Conservation (phyloP, 2,797 vertebrate genomes). For the Chiloscyllium punctatum region DNA sequence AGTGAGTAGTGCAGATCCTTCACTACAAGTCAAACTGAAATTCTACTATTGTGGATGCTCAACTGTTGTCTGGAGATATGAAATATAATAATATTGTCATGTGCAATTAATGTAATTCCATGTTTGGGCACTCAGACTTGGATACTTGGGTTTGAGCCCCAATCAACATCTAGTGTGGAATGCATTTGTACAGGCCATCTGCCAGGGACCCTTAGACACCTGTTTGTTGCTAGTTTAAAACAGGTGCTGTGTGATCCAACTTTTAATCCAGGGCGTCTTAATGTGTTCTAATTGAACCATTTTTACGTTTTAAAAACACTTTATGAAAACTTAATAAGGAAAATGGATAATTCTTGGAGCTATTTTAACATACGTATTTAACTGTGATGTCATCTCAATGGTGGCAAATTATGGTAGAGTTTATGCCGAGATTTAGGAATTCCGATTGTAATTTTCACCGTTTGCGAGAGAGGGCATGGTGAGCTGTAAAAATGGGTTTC, state of each 20-base stretch:
- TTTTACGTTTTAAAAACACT: not conserved
- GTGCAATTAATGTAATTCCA: no score
- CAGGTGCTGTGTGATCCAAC: not conserved
- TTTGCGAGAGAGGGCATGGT: slow-evolving; percentile 5
- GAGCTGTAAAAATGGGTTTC: not conserved
- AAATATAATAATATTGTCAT: no score
- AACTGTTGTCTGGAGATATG: no score
- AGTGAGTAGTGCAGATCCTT: no score
- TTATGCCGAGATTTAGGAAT: not conserved
- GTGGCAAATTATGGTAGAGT: no score
- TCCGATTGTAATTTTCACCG: slow-evolving; percentile 1
- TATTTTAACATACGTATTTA: not conserved
- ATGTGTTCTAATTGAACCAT: not conserved
- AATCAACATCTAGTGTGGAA: not conserved
- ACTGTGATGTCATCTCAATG: not conserved
- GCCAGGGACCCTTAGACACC: not conserved
- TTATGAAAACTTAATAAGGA: not conserved
- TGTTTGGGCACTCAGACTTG: no score
- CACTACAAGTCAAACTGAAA: no score
- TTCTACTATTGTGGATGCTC: no score
- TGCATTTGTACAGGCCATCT: not conserved
- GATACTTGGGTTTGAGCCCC: not conserved
- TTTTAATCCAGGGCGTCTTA: not conserved
- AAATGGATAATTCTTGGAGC: not conserved
- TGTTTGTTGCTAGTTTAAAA: not conserved